These are phyloP conservation scores for Eurystomus glaucurus DNA, from an alignment of 2,797 vertebrate species.

Conservation along the genomic window DNA sequence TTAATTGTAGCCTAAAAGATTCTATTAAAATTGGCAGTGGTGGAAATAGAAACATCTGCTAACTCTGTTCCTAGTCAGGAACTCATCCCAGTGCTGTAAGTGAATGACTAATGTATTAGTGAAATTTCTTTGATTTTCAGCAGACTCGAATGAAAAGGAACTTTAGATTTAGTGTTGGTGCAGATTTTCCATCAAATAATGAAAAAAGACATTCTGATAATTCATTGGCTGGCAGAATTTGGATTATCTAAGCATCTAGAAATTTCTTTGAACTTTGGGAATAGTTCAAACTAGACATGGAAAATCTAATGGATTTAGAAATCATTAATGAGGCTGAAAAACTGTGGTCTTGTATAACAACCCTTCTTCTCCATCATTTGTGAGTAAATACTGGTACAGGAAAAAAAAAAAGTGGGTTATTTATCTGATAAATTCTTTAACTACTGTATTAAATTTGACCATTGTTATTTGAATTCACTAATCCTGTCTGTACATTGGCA, in stretches of 20 bases:
- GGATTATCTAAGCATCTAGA: not conserved
- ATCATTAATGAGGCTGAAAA: not conserved
- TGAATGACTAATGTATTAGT: not conserved
- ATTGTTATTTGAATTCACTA: not conserved
- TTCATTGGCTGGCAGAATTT: not conserved
- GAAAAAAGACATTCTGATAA: not conserved
- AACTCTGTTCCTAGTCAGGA: not conserved
- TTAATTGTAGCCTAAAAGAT: not conserved
- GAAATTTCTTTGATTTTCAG: not conserved
- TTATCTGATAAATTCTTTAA: not conserved
- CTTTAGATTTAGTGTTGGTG: not conserved
- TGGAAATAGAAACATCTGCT: not conserved
- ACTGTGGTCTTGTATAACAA: not conserved
- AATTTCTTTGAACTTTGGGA: not conserved
- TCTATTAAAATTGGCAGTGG: not conserved
- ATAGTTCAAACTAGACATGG: not conserved
- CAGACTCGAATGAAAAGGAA: not conserved
- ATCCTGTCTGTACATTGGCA: not conserved
- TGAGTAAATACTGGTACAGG: not conserved
- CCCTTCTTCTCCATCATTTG: not conserved
- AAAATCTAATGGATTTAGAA: not conserved
- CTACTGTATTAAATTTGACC: not conserved
- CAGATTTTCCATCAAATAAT: not conserved
- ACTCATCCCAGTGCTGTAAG: not conserved
- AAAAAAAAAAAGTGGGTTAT: not conserved